Conservation (phyloP, 2,113 vertebrate species). For the Pleuronectes platessa region DNA sequence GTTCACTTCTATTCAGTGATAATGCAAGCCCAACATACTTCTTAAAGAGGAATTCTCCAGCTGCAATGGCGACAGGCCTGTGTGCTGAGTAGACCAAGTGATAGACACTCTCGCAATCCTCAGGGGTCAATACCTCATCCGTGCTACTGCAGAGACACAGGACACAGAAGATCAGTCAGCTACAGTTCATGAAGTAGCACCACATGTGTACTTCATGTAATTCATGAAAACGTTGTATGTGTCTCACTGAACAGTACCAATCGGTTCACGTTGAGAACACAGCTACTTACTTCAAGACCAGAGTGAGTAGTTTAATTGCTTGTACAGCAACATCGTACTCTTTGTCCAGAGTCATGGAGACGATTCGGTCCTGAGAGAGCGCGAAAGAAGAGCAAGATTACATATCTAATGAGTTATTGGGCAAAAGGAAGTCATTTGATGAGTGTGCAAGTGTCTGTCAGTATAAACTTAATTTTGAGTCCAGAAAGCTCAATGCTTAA, state of each 20-base stretch:
- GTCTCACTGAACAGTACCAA: not conserved
- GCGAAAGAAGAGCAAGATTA: not conserved
- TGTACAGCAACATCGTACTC: conserved; percentile 99
- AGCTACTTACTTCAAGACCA: conserved; percentile 96
- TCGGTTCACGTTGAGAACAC: not conserved
- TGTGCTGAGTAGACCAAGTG: conserved; percentile 99
- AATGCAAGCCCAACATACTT: conserved; percentile 85
- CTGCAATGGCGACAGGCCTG: conserved; percentile 95
- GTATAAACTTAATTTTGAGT: not conserved
- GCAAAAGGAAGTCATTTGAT: not conserved
- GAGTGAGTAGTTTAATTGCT: conserved; percentile 98
- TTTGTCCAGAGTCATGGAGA: conserved; percentile 99
- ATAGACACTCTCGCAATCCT: conserved; percentile 99
- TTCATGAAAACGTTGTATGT: not conserved
- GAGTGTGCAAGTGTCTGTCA: not conserved
- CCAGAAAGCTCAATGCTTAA: not conserved
- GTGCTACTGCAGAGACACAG: conserved; percentile 89
- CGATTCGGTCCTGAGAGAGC: conserved; percentile 91
- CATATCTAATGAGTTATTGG: not conserved
- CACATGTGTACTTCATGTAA: no score
- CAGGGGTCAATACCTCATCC: conserved; percentile 96
- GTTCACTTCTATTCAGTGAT: not conserved
- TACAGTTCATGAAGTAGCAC: not conserved
- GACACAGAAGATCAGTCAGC: conserved; percentile 34
- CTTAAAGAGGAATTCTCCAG: conserved; percentile 98